Evolutionary conservation across 2,888 invertebrate genomes (phyloP), one percentile per base, ranked within the genome.

Genomic region (Invenusta paracnida): DNA sequence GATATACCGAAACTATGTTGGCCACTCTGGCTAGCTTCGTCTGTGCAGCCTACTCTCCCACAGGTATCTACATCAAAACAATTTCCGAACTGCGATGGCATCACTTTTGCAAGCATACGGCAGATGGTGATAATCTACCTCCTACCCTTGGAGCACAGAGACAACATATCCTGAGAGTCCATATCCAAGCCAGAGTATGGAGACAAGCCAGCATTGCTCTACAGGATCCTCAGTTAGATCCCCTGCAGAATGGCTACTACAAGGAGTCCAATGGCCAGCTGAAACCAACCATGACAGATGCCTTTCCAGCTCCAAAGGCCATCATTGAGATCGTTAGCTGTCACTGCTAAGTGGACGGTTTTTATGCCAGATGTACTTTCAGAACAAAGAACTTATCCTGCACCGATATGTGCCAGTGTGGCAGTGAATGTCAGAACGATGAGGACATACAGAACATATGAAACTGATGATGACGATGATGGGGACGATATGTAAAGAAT

Each of bases 51-150:
- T 85, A 85, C 67, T 31, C 66, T 2, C 85, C 85, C 23, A 85
- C 23, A 28, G 83, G 83, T 83, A 85, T 85, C 67, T 23, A 85
- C 29, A 30, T 85, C 48, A 29, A 31, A 27, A 85, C n/a, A 5
- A 83, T 85, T 67, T 29, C 48, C 1, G 85, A 86, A 23, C 85
- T 86, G 81, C 73, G 84, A 2, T 86, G 86, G 86, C 85, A 86
- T 79, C 85, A 84, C 17, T 86, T 86, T 13, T 85, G 84, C 84
- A 84, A 82, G 27, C 82, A 82, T 30, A 82, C 28, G 82, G 29
- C 82, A 82, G 30, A 82, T 2, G 29, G 82, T 82, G 82, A 82
- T 13, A 82, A 28, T 2, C 82, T 82, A 27, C 85, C 85, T 27
- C 86, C 84, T 79, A 85, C 86, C 23, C 81, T 86, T 23, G 85